Percentiles rank a stretch among this genome's conserved stretches.
phyloP scores from a whole-genome alignment of 1,140 invertebrate genomes.

The Colletes gigas region DNA sequence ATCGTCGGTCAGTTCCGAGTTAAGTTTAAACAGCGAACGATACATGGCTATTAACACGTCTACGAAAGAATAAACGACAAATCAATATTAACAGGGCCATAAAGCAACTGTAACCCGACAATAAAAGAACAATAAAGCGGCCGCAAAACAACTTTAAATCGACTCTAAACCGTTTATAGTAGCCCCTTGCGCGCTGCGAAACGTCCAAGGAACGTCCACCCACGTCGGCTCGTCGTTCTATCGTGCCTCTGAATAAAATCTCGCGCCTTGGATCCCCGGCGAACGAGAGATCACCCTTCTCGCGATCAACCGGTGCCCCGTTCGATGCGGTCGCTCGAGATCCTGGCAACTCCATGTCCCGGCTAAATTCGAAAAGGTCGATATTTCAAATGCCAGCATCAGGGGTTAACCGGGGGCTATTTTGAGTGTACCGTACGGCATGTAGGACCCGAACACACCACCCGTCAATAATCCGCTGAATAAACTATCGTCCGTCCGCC shows the following conservation, averaged over 20 bases:
- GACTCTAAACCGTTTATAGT: background rate
- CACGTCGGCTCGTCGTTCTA: background rate
- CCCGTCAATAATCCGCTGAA: constrained; percentile 81
- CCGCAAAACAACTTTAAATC: background rate
- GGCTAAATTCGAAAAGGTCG: constrained; percentile 73
- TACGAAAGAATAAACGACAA: background rate
- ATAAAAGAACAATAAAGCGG: background rate
- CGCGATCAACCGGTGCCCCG: constrained; percentile 11
- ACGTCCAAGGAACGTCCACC: background rate
- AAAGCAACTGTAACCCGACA: background rate
- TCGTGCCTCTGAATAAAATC: background rate
- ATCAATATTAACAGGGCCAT: constrained; percentile 2
- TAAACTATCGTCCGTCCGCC: constrained; percentile 79
- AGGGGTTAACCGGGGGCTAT: constrained; percentile 76
- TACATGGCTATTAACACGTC: background rate
- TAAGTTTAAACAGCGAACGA: background rate
- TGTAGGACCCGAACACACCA: constrained; percentile 72
- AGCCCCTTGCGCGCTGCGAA: no score
- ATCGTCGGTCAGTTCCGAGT: background rate
- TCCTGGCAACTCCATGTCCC: constrained; percentile 59
- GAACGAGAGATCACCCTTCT: background rate
- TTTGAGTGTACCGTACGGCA: constrained; percentile 74
- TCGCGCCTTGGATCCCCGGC: background rate
- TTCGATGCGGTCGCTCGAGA: constrained; percentile 1
- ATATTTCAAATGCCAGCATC: constrained; percentile 74